Conservation (phyloP, 1,140 invertebrate genomes). For the Helicorthomorpha holstii region DNA sequence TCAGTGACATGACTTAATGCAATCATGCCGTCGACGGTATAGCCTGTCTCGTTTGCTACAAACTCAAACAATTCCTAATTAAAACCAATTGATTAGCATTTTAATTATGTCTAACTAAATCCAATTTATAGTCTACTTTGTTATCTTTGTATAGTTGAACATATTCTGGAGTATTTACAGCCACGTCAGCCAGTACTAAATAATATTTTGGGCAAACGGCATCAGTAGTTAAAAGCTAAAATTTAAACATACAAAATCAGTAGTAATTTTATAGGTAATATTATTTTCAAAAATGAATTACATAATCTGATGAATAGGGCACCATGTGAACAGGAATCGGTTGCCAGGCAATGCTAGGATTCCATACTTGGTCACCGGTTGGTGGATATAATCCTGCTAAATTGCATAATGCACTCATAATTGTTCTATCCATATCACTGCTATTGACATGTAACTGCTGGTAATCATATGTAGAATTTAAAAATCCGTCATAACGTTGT, state of each 20-base stretch:
- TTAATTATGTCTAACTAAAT: too few relatives aligned
- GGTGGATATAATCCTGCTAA: constrained; percentile 23
- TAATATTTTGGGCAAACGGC: constrained; percentile 1
- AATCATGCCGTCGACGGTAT: background rate
- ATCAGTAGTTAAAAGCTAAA: background rate
- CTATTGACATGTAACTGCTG: constrained; percentile 51
- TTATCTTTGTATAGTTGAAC: background rate
- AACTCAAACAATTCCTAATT: too few relatives aligned
- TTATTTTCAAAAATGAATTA: constrained; percentile 1
- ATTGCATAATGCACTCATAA: constrained; percentile 22
- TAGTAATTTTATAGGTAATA: background rate
- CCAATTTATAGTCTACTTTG: too few relatives aligned
- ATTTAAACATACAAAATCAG: background rate
- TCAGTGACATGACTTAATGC: background rate
- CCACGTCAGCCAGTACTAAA: background rate
- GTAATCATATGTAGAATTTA: constrained; percentile 38
- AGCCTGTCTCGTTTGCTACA: too few relatives aligned
- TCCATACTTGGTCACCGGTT: constrained; percentile 13
- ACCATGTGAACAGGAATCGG: constrained; percentile 25
- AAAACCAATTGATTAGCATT: too few relatives aligned
- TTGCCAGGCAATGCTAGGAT: constrained; percentile 18
- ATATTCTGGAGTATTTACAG: background rate
- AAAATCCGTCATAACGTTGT: constrained; percentile 46
- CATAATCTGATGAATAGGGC: constrained; percentile 10
- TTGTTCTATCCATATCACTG: constrained; percentile 51